These are phyloP conservation scores for Caiman crocodilus DNA, from an alignment of 2,797 vertebrate species.

Conservation along the genomic window DNA sequence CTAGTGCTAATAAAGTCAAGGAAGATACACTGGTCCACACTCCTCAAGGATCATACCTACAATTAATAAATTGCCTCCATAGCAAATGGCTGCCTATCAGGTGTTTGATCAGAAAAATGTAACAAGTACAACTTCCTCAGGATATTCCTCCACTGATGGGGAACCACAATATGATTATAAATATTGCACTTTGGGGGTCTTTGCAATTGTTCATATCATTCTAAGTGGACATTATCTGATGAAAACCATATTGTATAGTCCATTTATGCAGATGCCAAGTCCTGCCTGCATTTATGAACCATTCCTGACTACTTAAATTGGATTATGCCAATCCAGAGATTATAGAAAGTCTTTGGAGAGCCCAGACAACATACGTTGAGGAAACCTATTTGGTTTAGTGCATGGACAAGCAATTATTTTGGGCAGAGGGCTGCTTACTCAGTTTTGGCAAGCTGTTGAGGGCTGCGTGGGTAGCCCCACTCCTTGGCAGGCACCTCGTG, in stretches of 20 bases:
- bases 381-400: not conserved
- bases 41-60: not conserved
- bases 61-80: not conserved
- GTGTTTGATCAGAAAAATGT: not conserved
- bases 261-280: conserved; percentile 16
- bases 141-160: not conserved
- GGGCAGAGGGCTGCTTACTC: no score
- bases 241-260: not conserved
- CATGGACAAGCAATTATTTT: not conserved
- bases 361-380: not conserved
- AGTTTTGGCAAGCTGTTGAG: no score
- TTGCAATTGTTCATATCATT: not conserved
- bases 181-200: not conserved
- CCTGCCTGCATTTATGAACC: not conserved
- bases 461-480: no score
- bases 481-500: no score
- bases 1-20: not conserved
- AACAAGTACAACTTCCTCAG: not conserved
- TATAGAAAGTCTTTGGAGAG: not conserved
- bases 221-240: not conserved
- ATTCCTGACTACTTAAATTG: not conserved
- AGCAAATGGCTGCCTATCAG: not conserved
- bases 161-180: not conserved
- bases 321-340: conserved; percentile 27
- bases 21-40: not conserved